Conservation (phyloP, 1,140 invertebrate genomes). For the Meteorus sp. region DNA sequence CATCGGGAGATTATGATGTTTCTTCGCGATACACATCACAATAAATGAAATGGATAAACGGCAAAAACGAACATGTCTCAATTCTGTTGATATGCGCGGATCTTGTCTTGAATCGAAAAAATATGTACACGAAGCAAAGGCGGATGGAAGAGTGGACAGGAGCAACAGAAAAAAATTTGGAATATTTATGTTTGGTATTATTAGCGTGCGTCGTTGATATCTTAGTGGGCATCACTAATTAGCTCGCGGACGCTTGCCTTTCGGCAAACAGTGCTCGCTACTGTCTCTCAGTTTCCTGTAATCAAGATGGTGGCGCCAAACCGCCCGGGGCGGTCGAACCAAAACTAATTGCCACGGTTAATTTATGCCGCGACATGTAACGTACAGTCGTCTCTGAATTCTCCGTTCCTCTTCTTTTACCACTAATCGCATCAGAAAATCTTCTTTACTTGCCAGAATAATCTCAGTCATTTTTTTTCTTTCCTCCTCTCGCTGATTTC, state of each 20-base stretch:
- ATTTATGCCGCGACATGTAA: slow-evolving; percentile 56
- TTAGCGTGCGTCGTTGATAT: slow-evolving; percentile 56
- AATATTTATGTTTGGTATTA: slow-evolving; percentile 59
- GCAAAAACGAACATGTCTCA: too few relatives aligned
- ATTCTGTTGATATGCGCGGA: too few relatives aligned
- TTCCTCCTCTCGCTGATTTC: background rate
- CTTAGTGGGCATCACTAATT: slow-evolving; percentile 60
- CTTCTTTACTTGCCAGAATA: slow-evolving; percentile 31
- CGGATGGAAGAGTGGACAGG: background rate
- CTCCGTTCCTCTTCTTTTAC: slow-evolving; percentile 45
- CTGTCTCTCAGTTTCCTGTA: slow-evolving; percentile 50
- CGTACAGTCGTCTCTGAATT: slow-evolving; percentile 51
- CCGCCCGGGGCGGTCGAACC: slow-evolving; percentile 54
- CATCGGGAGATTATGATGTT: too few relatives aligned
- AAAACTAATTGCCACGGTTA: slow-evolving; percentile 59
- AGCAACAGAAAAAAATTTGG: slow-evolving; percentile 47
- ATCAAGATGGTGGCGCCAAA: slow-evolving; percentile 59
- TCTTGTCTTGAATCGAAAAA: too few relatives aligned
- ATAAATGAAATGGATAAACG: too few relatives aligned
- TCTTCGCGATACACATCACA: too few relatives aligned
- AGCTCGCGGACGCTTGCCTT: slow-evolving; percentile 51
- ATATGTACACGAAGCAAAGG: slow-evolving; percentile 21
- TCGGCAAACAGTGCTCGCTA: slow-evolving; percentile 58
- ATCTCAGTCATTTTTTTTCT: slow-evolving; percentile 2
- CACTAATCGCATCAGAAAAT: slow-evolving; percentile 42